A percentile compares a stretch with the other conserved stretches of the same genome.
Evolutionary conservation across 2,113 vertebrate genomes (phyloP).

Genomic region (Cricetomys ansorgei): DNA sequence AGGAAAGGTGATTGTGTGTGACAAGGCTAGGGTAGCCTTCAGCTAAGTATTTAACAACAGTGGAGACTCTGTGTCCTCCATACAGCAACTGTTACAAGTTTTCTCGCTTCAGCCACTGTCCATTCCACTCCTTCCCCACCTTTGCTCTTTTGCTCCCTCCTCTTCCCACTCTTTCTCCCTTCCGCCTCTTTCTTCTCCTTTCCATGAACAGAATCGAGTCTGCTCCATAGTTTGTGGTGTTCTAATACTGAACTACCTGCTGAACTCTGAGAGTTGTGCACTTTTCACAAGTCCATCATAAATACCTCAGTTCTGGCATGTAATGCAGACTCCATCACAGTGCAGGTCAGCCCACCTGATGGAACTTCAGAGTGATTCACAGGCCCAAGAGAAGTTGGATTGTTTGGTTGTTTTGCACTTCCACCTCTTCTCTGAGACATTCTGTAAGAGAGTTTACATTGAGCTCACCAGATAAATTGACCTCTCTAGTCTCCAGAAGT

Average conservation of each 20-base stretch:
- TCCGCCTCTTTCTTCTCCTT: not conserved
- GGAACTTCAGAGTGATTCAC: not conserved
- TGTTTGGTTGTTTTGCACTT: not conserved
- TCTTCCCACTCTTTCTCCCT: not conserved
- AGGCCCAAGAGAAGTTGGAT: too few species aligned
- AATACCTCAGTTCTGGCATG: too few species aligned
- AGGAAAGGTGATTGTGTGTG: slow-evolving; percentile 13
- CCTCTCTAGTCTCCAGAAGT: not conserved
- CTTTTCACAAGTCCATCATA: not conserved
- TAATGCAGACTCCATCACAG: not conserved
- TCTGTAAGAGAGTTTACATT: not conserved
- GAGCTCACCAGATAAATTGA: not conserved
- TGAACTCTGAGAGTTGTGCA: not conserved
- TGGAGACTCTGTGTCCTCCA: not conserved
- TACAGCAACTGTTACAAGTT: not conserved
- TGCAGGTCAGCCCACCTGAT: fast-evolving
- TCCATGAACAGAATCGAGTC: too few species aligned
- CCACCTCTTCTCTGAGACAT: not conserved
- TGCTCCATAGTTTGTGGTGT: too few species aligned
- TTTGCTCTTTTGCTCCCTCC: not conserved
- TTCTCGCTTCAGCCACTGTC: not conserved
- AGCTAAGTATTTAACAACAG: not conserved
- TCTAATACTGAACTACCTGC: not conserved
- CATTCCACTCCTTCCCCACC: not conserved
- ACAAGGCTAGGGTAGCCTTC: not conserved